phyloP scores from a whole-genome alignment of 2,113 vertebrate species.

The Notothenia coriiceps region DNA sequence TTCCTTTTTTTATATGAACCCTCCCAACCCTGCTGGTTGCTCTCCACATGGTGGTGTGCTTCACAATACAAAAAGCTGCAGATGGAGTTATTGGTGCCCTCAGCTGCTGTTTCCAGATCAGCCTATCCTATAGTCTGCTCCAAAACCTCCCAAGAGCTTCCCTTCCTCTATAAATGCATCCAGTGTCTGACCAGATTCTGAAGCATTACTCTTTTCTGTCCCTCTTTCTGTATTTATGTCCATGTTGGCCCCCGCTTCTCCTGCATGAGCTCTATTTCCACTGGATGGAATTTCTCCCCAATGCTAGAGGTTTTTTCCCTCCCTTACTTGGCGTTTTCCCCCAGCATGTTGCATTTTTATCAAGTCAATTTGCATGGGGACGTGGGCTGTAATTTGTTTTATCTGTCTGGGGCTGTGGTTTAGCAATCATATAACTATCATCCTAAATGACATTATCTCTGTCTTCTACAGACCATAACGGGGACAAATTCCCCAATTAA shows the following conservation, averaged over 20 bases:
- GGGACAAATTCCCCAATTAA: constrained; percentile 66
- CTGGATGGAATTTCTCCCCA: constrained; percentile 40
- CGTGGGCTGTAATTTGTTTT: constrained; percentile 52
- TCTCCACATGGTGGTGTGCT: constrained; percentile 64
- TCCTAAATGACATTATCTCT: constrained; percentile 56
- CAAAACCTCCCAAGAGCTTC: neutral
- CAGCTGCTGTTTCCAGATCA: constrained; percentile 14
- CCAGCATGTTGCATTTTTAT: constrained; percentile 48
- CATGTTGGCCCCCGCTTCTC: constrained; percentile 33
- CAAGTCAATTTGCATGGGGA: constrained; percentile 27
- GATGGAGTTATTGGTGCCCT: neutral
- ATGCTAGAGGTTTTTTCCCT: constrained; percentile 5
- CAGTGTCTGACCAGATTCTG: constrained; percentile 34
- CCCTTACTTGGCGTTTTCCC: constrained; percentile 16
- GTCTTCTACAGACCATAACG: constrained; percentile 43
- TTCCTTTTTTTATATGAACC: no score
- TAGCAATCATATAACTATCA: constrained; percentile 64
- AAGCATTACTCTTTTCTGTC: constrained; percentile 6
- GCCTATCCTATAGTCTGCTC: neutral
- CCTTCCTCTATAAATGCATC: constrained; percentile 2
- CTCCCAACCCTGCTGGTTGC: neutral
- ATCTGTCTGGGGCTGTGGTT: constrained; percentile 38
- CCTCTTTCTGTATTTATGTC: constrained; percentile 29
- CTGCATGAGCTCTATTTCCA: constrained; percentile 55
- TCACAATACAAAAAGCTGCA: constrained; percentile 27